Evolutionary conservation across 64 coral and sea anemone genomes (phyloP), one percentile per base, ranked within the genome.

Genomic region (Astreopora myriophthalma): DNA sequence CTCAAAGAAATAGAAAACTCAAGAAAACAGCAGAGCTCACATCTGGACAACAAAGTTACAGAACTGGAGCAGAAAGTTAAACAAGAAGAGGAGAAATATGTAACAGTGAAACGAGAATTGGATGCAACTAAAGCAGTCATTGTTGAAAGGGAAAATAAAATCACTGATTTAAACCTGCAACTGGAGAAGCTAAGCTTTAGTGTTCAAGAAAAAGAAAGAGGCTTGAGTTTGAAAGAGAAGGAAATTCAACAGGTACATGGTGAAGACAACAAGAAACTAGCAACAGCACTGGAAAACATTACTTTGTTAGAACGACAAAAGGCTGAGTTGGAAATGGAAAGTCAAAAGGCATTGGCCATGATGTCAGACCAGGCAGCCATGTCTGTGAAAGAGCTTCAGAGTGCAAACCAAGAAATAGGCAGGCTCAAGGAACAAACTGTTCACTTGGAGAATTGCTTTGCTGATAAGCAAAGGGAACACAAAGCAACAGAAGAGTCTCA

Each of bases 391-490:
- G 76, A 97, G 80, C 87, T 91, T 63, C 80, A 93, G 76, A 71
- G 69, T 35, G 89, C 75, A 80, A 74, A 22, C 68, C 11, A 72
- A 32, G 95, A 97, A 37, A 73, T 97, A 14, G 39, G 46, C 16
- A 93, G 91, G 57, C 22, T 76, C 19, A 97, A 81, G 30, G 95
- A 97, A 69, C 87, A 68, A 28, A 34, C 49, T 29, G 33, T 94
- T 23, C 78, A 91, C 20, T 75, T 91, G 26, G 84, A 97, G 60
- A 97, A 91, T 83, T 61, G 80, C 33, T 23, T 91, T 17, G 38
- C 32, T 57, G 70, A 27, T 9, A 76, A 87, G 34, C 86, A 94
- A 13, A 73, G 69, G 22, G 91, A 97, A 34, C 70, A 58, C 32
- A 25, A 89, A 36, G 78, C 79, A 40, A 64, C 78, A 25, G 91